These are phyloP conservation scores for Trichopoda pennipes DNA, from an alignment of 2,888 invertebrate species.

Conservation along the genomic window DNA sequence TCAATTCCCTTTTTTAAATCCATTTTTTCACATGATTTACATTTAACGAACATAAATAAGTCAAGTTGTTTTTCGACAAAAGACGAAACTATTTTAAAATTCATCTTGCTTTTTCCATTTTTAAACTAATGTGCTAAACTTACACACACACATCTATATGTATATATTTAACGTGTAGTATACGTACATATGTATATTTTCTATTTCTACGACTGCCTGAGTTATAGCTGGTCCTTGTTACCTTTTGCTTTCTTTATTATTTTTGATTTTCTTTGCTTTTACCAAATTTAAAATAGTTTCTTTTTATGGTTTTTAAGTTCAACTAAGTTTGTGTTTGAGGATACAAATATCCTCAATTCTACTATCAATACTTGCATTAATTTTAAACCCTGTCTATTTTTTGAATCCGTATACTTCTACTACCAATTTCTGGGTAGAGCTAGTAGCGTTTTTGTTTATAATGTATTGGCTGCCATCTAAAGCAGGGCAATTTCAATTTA, in stretches of 20 bases:
- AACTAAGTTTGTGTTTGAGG: slow-evolving; percentile 4
- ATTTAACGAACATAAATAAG: slow-evolving; percentile 50
- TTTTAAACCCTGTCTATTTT: neutral
- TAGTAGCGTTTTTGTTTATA: neutral
- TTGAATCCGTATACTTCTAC: neutral
- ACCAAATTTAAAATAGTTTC: slow-evolving; percentile 2
- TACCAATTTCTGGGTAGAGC: neutral
- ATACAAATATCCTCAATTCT: neutral
- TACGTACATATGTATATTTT: too few relatives aligned
- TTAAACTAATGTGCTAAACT: slow-evolving; percentile 40
- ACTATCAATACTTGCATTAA: neutral
- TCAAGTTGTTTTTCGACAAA: slow-evolving; percentile 25
- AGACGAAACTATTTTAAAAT: slow-evolving; percentile 16
- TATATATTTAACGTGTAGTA: neutral
- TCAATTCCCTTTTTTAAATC: neutral
- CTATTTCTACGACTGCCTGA: neutral
- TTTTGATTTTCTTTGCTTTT: slow-evolving; percentile 11
- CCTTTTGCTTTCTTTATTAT: neutral
- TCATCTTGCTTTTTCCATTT: slow-evolving; percentile 27
- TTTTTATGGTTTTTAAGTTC: slow-evolving; percentile 8
- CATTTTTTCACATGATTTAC: slow-evolving; percentile 25
- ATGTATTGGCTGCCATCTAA: neutral
- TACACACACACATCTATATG: slow-evolving; percentile 10
- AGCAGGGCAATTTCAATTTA: slow-evolving; percentile 44
- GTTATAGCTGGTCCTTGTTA: neutral